Percentiles rank a stretch among this genome's conserved stretches.
Evolutionary conservation across 2,797 vertebrate species (phyloP).

Genomic region (Crocidura indochinensis): DNA sequence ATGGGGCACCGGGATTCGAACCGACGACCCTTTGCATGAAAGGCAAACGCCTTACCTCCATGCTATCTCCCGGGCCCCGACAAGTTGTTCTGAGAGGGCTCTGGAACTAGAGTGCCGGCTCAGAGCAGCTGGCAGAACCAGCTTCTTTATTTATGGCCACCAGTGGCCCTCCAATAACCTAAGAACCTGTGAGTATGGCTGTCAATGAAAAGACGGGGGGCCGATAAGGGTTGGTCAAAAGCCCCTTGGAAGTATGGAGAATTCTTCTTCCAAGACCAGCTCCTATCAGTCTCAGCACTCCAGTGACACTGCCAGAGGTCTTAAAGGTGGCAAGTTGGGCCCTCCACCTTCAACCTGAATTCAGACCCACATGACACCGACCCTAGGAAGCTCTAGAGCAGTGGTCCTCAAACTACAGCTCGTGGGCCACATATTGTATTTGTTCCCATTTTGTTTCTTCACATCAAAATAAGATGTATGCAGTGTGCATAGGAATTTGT

Average conservation of each 20-base stretch:
- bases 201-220: not conserved
- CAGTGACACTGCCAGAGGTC: not conserved
- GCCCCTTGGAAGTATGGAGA: not conserved
- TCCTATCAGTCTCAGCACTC: not conserved
- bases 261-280: not conserved
- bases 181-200: not conserved
- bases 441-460: no score
- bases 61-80: no score
- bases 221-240: not conserved
- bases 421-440: no score
- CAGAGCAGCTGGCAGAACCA: not conserved
- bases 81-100: not conserved
- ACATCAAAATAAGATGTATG: no score
- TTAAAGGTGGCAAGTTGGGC: not conserved
- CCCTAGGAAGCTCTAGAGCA: not conserved
- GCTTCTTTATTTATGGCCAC: not conserved
- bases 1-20: no score
- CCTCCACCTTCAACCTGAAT: not conserved
- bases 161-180: not conserved
- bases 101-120: not conserved
- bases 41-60: no score
- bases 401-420: no score
- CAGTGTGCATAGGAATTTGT: no score
- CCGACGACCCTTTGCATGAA: no score
- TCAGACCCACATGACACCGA: not conserved